Percentiles rank a stretch among this genome's conserved stretches.
phyloP scores from a whole-genome alignment of 2,113 vertebrate species.

The Alligator mississippiensis region DNA sequence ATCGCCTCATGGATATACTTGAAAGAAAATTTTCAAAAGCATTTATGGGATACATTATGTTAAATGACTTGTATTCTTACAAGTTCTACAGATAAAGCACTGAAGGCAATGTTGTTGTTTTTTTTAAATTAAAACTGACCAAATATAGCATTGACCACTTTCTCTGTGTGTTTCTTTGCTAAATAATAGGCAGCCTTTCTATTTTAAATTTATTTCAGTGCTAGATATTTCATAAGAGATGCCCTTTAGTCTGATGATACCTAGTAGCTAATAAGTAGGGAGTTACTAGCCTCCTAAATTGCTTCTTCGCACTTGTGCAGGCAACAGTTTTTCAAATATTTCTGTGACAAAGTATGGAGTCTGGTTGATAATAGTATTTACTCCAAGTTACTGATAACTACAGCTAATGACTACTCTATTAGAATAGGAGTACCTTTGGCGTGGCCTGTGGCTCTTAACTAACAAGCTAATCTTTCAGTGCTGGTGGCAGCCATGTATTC shows the following conservation, averaged over 20 bases:
- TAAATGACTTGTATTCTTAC: too few species aligned
- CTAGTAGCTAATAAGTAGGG: not conserved
- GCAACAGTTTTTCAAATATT: not conserved
- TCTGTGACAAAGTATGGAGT: not conserved
- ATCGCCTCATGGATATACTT: accelerated
- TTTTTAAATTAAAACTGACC: accelerated
- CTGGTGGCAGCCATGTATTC: not conserved
- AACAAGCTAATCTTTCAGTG: not conserved
- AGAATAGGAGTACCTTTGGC: not conserved
- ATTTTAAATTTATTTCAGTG: accelerated
- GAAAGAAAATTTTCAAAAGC: not conserved
- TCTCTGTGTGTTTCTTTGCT: not conserved
- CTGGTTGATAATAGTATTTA: not conserved
- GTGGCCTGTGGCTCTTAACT: not conserved
- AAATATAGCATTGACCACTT: accelerated
- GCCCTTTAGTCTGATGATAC: not conserved
- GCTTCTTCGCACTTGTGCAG: not conserved
- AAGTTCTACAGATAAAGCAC: too few species aligned
- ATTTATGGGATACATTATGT: not conserved
- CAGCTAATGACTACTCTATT: not conserved
- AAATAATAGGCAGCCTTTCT: not conserved
- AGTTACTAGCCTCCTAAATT: not conserved
- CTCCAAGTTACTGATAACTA: not conserved
- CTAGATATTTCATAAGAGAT: not conserved
- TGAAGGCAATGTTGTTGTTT: accelerated